Evolutionary conservation across 2,113 vertebrate genomes (phyloP).

Genomic region (Dendropsophus ebraccatus): DNA sequence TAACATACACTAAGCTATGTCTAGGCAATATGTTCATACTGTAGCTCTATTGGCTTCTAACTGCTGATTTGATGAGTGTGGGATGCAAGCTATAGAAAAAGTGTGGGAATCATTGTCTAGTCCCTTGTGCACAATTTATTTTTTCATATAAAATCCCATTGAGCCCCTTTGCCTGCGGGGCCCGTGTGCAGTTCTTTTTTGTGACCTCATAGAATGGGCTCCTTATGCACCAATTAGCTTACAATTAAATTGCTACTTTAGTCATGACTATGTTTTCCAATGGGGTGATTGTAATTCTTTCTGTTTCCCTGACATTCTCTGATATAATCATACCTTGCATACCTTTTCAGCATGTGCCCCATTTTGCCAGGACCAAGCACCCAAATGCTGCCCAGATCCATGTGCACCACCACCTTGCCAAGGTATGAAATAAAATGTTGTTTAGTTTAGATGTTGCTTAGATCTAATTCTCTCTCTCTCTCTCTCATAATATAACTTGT

Average conservation of each 20-base stretch:
- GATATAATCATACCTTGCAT: neutral
- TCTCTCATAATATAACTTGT: too few species aligned
- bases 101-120: neutral
- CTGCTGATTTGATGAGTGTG: too few species aligned
- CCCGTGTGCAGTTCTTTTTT: too few species aligned
- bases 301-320: neutral
- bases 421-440: neutral
- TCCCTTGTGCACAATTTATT: neutral
- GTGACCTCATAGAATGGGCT: too few species aligned
- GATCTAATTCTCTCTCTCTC: neutral
- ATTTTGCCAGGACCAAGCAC: constrained; percentile 3
- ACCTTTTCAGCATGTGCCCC: neutral
- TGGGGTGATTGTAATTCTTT: neutral
- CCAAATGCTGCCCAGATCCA: neutral
- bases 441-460: neutral
- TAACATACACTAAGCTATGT: too few species aligned
- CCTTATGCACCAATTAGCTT: neutral
- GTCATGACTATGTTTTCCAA: neutral
- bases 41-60: too few species aligned
- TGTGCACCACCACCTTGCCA: neutral
- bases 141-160: too few species aligned
- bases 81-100: neutral
- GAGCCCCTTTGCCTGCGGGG: too few species aligned
- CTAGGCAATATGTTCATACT: too few species aligned
- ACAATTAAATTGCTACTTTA: neutral